Evolutionary conservation across 2,888 invertebrate species (phyloP).

Genomic region (Phengaris arion): DNA sequence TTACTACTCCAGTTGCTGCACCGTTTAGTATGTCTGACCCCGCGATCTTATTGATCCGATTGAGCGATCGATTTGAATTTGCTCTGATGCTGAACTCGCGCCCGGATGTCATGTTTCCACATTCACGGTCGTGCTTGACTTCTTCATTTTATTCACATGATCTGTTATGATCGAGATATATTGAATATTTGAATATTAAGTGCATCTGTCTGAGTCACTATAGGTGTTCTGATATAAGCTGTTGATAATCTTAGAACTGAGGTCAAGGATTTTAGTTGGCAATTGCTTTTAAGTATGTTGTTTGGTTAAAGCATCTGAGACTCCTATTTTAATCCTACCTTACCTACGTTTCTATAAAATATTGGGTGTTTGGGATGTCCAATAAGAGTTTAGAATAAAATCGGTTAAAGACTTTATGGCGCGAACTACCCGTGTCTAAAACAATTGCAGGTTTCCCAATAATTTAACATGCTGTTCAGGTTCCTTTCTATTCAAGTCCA

Average conservation of each 20-base stretch:
- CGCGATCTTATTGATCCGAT: slow-evolving; percentile 70
- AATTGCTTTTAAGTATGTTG: background rate
- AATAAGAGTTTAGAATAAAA: background rate
- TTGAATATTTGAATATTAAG: slow-evolving; percentile 17
- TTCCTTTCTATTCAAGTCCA: background rate
- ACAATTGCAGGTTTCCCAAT: slow-evolving; percentile 61
- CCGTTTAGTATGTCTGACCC: slow-evolving; percentile 67
- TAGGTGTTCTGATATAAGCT: background rate
- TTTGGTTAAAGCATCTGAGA: background rate
- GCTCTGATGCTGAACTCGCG: slow-evolving; percentile 68
- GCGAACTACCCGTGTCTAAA: slow-evolving; percentile 34
- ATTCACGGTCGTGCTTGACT: slow-evolving; percentile 55
- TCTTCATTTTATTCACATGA: slow-evolving; percentile 39
- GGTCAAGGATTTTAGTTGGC: background rate
- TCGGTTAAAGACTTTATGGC: background rate
- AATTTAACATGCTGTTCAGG: slow-evolving; percentile 60
- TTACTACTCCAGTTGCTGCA: slow-evolving; percentile 45
- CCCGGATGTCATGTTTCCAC: slow-evolving; percentile 74
- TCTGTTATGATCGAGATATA: background rate
- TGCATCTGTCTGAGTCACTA: background rate
- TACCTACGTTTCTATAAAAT: background rate
- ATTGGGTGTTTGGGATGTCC: background rate
- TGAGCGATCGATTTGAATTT: slow-evolving; percentile 62
- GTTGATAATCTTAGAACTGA: background rate
- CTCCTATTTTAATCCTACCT: background rate